Evolutionary conservation across 2,113 vertebrate genomes (phyloP).

Genomic region (Cheilinus undulatus): DNA sequence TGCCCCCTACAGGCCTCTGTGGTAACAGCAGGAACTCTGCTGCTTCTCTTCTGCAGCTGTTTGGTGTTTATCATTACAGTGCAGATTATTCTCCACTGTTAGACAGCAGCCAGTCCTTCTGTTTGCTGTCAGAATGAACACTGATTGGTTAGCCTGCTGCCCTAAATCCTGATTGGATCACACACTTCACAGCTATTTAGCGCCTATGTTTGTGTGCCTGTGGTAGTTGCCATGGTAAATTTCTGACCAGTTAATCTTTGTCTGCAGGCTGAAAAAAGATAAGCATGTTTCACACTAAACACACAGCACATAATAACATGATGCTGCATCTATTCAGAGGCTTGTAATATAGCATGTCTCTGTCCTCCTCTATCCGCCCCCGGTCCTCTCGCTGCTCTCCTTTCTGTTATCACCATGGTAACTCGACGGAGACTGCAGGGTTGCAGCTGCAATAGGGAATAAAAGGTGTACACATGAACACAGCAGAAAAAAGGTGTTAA

Average conservation of each 20-base stretch:
- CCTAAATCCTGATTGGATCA: slow-evolving; percentile 20
- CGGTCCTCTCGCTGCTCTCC: slow-evolving; percentile 28
- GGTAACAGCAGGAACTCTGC: no score
- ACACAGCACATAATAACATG: slow-evolving; percentile 4
- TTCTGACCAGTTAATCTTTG: slow-evolving; percentile 50
- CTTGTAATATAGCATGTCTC: slow-evolving; percentile 6
- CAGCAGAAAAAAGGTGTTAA: slow-evolving; percentile 12
- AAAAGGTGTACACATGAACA: neutral
- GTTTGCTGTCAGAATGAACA: neutral
- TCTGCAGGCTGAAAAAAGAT: slow-evolving; percentile 8
- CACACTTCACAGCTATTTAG: slow-evolving; percentile 7
- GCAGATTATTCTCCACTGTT: neutral
- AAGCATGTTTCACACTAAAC: neutral
- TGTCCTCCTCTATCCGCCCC: slow-evolving; percentile 7
- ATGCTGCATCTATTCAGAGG: slow-evolving; percentile 6
- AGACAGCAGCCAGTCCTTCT: slow-evolving; percentile 5
- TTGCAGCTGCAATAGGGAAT: slow-evolving; percentile 14
- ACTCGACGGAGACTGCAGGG: slow-evolving; percentile 48
- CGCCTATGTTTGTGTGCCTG: slow-evolving; percentile 16
- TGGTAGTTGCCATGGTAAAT: slow-evolving; percentile 64
- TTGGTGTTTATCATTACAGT: no score
- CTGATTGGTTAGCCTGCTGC: slow-evolving; percentile 14
- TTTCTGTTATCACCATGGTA: slow-evolving; percentile 67
- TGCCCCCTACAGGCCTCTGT: no score
- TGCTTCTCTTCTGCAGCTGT: no score